Evolutionary conservation across 2,888 invertebrate genomes (phyloP).

Genomic region (Stenurella melanura): DNA sequence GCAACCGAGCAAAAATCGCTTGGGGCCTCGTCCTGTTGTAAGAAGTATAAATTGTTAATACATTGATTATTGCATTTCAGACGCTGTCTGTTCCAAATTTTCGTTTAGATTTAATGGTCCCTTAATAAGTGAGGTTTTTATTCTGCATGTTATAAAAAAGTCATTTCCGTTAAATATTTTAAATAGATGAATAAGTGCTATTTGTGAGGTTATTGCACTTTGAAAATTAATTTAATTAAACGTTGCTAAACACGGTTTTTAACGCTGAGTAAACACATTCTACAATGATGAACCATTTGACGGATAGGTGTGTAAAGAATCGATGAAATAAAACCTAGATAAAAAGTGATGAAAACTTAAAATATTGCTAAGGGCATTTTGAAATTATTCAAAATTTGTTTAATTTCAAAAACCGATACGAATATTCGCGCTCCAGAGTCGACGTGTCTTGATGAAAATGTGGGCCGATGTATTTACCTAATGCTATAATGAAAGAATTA

Average conservation of each 20-base stretch:
- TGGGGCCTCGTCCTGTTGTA: neutral
- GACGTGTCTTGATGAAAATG: no score
- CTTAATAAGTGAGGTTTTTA: neutral
- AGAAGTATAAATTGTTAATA: neutral
- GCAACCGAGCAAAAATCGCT: neutral
- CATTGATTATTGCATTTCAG: neutral
- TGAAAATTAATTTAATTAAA: slow-evolving; percentile 22
- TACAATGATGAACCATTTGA: neutral
- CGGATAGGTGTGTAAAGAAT: neutral
- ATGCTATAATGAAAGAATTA: no score
- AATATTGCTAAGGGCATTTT: no score
- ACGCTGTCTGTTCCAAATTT: neutral
- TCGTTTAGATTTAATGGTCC: neutral
- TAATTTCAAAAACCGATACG: no score
- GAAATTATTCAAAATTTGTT: no score
- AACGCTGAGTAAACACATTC: slow-evolving; percentile 23
- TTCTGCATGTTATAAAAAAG: neutral
- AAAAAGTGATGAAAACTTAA: no score
- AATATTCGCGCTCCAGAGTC: no score
- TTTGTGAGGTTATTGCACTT: slow-evolving; percentile 26
- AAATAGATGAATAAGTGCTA: slow-evolving; percentile 35
- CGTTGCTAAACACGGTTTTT: slow-evolving; percentile 16
- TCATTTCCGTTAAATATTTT: slow-evolving; percentile 22
- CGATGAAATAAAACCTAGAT: neutral
- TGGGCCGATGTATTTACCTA: no score